Evolutionary conservation across 2,797 vertebrate genomes (phyloP).

Genomic region (Amphiprion clarkii): DNA sequence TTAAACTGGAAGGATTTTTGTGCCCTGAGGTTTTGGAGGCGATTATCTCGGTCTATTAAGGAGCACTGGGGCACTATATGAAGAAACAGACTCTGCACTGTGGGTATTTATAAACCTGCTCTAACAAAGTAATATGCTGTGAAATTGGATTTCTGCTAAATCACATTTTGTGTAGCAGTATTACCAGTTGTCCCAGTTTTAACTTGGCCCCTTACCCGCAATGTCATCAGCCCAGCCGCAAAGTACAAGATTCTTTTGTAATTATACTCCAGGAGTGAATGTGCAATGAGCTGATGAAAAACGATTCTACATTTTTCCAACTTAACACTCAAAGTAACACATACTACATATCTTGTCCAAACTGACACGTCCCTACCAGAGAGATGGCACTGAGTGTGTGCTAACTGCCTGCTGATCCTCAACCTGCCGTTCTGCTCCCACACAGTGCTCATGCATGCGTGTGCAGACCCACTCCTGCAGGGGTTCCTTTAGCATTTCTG

Average conservation of each 20-base stretch:
- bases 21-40: constrained; percentile 18
- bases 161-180: constrained; percentile 60
- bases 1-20: constrained; percentile 14
- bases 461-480: constrained; percentile 39
- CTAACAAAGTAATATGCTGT: constrained; percentile 53
- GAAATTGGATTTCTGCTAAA: constrained; percentile 70
- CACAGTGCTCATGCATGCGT: constrained; percentile 62
- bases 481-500: constrained; percentile 44
- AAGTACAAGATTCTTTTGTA: constrained; percentile 31
- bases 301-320: constrained; percentile 11
- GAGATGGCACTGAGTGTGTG: constrained; percentile 42
- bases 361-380: constrained; percentile 17
- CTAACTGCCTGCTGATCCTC: constrained; percentile 73
- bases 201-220: constrained; percentile 37
- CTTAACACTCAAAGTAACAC: constrained; percentile 22
- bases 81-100: neutral
- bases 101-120: constrained; percentile 57
- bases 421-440: constrained; percentile 69
- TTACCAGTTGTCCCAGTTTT: constrained; percentile 61
- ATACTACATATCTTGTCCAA: constrained; percentile 23
- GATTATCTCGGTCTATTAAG: constrained; percentile 18
- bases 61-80: neutral
- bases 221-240: constrained; percentile 30
- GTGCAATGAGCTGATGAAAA: constrained; percentile 13
- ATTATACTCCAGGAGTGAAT: constrained; percentile 25